Conservation (phyloP, 2,797 vertebrate species). For the Malacoctenus gilli region DNA sequence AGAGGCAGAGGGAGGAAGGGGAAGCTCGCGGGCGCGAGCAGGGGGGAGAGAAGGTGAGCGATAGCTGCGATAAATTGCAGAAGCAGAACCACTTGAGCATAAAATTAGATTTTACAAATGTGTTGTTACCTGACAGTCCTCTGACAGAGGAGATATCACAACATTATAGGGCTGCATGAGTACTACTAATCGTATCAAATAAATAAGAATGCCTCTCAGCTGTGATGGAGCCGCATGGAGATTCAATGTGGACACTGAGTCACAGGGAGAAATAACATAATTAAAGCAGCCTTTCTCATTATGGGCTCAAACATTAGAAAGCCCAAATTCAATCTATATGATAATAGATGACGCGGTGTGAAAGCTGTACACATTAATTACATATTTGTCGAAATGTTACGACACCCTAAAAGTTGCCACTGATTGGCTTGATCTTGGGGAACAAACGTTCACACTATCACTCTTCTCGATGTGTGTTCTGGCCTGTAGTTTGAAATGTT, state of each 20-base stretch:
- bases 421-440: constrained; percentile 3
- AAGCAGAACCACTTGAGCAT: constrained; percentile 87
- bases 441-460: not conserved
- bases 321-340: constrained; percentile 78
- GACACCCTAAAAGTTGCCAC: constrained; percentile 23
- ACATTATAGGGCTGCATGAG: constrained; percentile 79
- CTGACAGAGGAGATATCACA: constrained; percentile 83
- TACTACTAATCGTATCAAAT: constrained; percentile 83
- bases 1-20: constrained; percentile 46
- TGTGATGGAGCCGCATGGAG: constrained; percentile 61
- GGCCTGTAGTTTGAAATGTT: no score
- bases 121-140: constrained; percentile 87
- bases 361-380: constrained; percentile 47
- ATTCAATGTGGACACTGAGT: constrained; percentile 63
- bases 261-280: constrained; percentile 69
- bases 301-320: constrained; percentile 71
- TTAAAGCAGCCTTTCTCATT: constrained; percentile 76
- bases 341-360: constrained; percentile 64
- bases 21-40: constrained; percentile 42
- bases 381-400: constrained; percentile 39
- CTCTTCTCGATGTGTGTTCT: not conserved
- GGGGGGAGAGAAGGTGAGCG: constrained; percentile 64
- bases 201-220: constrained; percentile 77
- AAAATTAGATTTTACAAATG: constrained; percentile 91
- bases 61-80: constrained; percentile 83